A percentile compares a stretch with the other conserved stretches of the same genome.
These are phyloP conservation scores for Caenorhabditis inopinata DNA, from an alignment of 1,140 invertebrate species.

Conservation along the genomic window DNA sequence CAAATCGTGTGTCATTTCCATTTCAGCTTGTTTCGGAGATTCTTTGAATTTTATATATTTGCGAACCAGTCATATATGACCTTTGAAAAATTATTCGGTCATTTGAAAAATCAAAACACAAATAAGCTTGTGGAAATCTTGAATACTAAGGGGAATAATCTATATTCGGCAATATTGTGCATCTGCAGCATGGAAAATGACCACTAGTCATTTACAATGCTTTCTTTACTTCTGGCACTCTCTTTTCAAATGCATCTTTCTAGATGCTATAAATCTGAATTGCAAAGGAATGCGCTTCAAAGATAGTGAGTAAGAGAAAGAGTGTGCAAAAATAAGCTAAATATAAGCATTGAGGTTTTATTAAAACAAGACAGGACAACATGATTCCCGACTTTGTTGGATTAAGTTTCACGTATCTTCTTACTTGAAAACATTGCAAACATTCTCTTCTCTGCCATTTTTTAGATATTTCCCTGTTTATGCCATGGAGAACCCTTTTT, in stretches of 20 bases:
- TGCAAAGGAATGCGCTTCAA: neutral
- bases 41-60: no score
- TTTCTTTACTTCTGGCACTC: neutral
- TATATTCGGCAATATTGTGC: neutral
- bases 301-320: neutral
- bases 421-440: constrained; percentile 3
- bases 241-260: neutral
- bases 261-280: neutral
- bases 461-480: no score
- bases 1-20: neutral
- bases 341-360: neutral
- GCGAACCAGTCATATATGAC: no score
- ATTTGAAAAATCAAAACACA: no score
- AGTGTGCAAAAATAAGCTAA: neutral
- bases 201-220: no score
- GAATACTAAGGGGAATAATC: neutral
- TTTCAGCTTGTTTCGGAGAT: no score
- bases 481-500: no score
- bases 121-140: neutral
- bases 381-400: neutral
- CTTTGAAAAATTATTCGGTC: no score
- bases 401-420: constrained; percentile 11
- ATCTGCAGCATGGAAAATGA: no score
- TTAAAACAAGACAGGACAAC: constrained; percentile 17
- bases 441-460: neutral